Evolutionary conservation across 2,797 vertebrate species (phyloP).

Genomic region (Acanthis flammea): DNA sequence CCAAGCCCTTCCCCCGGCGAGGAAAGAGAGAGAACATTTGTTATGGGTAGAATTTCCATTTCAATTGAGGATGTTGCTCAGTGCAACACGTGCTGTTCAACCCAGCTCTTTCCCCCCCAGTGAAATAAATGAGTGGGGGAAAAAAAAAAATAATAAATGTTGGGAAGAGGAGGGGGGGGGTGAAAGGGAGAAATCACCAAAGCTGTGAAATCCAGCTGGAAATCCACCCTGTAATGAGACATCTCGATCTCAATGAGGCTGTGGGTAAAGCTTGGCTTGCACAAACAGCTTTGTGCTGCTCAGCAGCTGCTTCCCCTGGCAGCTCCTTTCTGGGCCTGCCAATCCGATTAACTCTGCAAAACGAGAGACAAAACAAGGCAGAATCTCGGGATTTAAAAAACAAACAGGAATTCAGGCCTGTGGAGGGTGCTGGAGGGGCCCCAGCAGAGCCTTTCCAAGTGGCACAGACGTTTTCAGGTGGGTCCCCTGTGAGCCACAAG

Average conservation of each 20-base stretch:
- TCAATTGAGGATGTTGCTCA: constrained; percentile 42
- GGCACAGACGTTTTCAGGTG: fast-evolving
- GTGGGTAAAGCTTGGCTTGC: constrained; percentile 1
- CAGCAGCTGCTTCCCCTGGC: neutral
- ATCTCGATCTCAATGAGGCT: constrained; percentile 19
- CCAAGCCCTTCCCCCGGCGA: neutral
- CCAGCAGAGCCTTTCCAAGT: neutral
- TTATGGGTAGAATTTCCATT: constrained; percentile 54
- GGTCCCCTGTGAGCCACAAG: neutral
- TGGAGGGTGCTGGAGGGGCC: neutral
- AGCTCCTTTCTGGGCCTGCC: neutral
- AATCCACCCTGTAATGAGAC: neutral
- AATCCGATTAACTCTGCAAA: neutral
- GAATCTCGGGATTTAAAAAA: neutral
- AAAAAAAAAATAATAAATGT: neutral
- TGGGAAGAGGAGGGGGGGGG: neutral
- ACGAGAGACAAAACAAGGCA: neutral
- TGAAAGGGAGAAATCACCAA: neutral
- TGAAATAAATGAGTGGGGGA: neutral
- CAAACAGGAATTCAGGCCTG: neutral
- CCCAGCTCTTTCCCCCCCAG: neutral
- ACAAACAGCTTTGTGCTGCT: neutral
- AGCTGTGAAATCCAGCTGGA: neutral
- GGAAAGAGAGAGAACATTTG: neutral
- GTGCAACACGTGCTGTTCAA: neutral